Conservation (phyloP, 1,140 invertebrate genomes). For the Tyrophagus putrescentiae region DNA sequence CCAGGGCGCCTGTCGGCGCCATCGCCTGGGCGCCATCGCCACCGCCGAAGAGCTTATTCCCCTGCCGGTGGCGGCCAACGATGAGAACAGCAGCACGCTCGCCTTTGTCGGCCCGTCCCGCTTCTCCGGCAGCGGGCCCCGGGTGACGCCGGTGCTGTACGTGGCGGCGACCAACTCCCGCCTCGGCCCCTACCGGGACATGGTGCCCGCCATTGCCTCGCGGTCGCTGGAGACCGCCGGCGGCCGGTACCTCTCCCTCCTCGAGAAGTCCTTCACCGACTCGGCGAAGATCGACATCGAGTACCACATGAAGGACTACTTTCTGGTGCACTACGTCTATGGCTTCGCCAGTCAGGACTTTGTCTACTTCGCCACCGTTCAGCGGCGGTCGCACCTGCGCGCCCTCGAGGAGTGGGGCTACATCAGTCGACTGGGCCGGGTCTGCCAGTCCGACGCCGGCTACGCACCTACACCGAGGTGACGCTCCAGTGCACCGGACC, state of each 20-base stretch:
- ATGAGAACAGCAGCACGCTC: conserved; percentile 73
- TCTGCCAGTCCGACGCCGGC: conserved; percentile 81
- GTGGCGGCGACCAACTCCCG: conserved; percentile 87
- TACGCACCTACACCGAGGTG: conserved; percentile 84
- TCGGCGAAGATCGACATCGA: conserved; percentile 79
- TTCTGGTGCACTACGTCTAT: conserved; percentile 83
- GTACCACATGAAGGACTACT: conserved; percentile 66
- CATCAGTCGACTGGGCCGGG: conserved; percentile 69
- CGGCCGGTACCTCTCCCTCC: conserved; percentile 45
- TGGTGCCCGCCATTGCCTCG: conserved; percentile 80
- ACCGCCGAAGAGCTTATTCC: conserved; percentile 54
- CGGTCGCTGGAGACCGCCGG: conserved; percentile 48
- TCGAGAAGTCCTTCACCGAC: conserved; percentile 67
- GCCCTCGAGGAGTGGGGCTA: conserved; percentile 72
- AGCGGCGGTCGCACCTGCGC: conserved; percentile 73
- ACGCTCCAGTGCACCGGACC: conserved; percentile 63
- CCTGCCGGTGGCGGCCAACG: conserved; percentile 71
- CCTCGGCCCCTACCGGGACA: conserved; percentile 75
- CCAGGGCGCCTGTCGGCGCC: conserved; percentile 68
- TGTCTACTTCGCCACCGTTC: conserved; percentile 86
- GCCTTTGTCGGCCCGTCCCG: conserved; percentile 84
- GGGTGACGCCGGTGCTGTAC: conserved; percentile 67
- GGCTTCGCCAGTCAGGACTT: conserved; percentile 86
- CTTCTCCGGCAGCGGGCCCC: conserved; percentile 47
- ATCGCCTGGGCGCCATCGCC: conserved; percentile 64